A percentile compares a stretch with the other conserved stretches of the same genome.
phyloP scores from a whole-genome alignment of 2,113 vertebrate species.

The Suncus etruscus region DNA sequence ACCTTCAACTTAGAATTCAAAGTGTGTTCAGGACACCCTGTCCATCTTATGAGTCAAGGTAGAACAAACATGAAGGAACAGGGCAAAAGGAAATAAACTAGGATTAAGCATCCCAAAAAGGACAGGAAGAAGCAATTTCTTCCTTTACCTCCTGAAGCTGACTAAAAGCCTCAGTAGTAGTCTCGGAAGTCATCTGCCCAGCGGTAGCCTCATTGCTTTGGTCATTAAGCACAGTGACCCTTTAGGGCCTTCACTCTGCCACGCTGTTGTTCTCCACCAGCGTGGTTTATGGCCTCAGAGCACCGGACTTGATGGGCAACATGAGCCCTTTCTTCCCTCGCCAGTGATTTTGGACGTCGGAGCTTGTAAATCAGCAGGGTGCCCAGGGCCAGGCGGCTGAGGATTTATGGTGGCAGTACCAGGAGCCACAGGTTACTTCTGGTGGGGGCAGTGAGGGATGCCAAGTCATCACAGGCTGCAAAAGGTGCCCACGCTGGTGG shows the following conservation, averaged over 20 bases:
- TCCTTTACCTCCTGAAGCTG: background rate
- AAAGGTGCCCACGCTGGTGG: background rate
- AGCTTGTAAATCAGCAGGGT: background rate
- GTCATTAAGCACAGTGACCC: slow-evolving; percentile 65
- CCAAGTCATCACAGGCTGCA: background rate
- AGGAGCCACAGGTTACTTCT: background rate
- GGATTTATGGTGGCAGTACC: background rate
- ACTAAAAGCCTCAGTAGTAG: slow-evolving; percentile 30
- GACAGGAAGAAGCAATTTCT: background rate
- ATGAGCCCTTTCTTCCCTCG: background rate
- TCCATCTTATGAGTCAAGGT: background rate
- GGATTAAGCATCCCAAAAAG: background rate
- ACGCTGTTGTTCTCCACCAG: background rate
- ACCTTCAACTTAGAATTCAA: background rate
- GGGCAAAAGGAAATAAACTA: background rate
- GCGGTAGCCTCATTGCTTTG: background rate
- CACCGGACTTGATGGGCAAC: slow-evolving; percentile 12
- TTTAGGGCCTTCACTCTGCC: slow-evolving; percentile 42
- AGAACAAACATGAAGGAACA: background rate
- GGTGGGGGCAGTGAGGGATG: rapidly evolving
- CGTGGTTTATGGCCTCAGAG: slow-evolving; percentile 61
- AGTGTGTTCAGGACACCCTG: background rate
- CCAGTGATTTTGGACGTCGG: slow-evolving; percentile 1
- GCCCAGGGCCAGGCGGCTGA: background rate
- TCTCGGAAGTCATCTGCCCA: slow-evolving; percentile 10